Evolutionary conservation across 2,888 invertebrate genomes (phyloP).

Genomic region (Drosophila paramelanica): DNA sequence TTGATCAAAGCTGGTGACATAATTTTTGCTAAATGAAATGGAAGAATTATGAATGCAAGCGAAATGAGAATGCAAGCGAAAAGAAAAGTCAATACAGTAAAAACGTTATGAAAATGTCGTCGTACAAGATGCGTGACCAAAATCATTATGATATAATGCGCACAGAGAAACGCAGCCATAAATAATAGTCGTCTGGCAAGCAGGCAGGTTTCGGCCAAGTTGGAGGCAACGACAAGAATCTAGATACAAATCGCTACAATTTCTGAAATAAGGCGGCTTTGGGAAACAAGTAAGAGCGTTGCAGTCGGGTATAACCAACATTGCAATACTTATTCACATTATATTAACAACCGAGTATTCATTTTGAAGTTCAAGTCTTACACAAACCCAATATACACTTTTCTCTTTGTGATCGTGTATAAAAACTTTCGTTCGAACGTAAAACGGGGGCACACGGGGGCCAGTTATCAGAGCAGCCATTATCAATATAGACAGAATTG

Average conservation of each 20-base stretch:
- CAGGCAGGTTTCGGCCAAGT: conserved; percentile 18
- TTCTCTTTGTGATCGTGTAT: too few relatives aligned
- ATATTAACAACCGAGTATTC: too few relatives aligned
- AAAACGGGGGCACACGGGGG: neutral
- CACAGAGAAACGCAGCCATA: conserved; percentile 40
- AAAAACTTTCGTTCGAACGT: neutral
- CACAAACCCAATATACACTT: too few relatives aligned
- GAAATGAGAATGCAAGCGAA: conserved; percentile 5
- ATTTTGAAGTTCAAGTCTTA: too few relatives aligned
- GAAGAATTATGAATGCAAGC: conserved; percentile 23
- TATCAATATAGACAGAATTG: conserved; percentile 41
- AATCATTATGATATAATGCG: conserved; percentile 63
- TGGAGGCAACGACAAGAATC: conserved; percentile 24
- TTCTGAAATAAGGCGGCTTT: conserved; percentile 27
- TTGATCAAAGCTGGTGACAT: conserved; percentile 55
- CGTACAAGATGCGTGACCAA: conserved; percentile 61
- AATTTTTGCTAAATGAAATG: conserved; percentile 43
- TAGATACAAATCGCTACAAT: conserved; percentile 30
- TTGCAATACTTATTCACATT: too few relatives aligned
- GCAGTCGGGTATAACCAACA: too few relatives aligned
- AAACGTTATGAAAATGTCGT: conserved; percentile 45
- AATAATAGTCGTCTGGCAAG: conserved; percentile 30
- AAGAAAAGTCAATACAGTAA: conserved; percentile 14
- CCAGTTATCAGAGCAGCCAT: conserved; percentile 47
- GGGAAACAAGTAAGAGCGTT: neutral